phyloP scores from a whole-genome alignment of 2,888 invertebrate genomes.

The Mamestra brassicae region DNA sequence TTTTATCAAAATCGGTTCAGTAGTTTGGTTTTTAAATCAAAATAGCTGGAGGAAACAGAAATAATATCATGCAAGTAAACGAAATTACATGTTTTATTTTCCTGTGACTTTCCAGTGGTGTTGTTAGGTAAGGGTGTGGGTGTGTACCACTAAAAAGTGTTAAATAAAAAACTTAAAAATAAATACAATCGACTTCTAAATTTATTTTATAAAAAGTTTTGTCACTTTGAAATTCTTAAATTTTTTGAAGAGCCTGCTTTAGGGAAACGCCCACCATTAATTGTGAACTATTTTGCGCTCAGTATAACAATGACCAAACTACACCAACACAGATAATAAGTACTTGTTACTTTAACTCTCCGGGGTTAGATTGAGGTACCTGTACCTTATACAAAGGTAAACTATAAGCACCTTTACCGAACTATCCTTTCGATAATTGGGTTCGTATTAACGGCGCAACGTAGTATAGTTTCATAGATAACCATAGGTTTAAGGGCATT shows the following conservation, averaged over 20 bases:
- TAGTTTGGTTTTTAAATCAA: too few species aligned
- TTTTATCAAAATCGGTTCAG: too few species aligned
- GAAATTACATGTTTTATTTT: too few species aligned
- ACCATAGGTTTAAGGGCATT: too few species aligned
- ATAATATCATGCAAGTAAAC: too few species aligned
- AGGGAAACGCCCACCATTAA: constrained; percentile 6
- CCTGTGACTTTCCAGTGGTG: too few species aligned
- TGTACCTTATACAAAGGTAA: background rate
- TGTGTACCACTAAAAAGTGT: too few species aligned
- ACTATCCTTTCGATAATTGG: constrained; percentile 5
- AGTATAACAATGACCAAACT: background rate
- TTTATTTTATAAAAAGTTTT: too few species aligned
- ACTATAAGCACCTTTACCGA: background rate
- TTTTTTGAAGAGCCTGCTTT: background rate
- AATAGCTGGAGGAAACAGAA: too few species aligned
- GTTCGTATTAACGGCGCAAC: background rate
- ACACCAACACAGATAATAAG: background rate
- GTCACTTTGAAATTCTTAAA: background rate
- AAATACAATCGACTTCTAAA: too few species aligned
- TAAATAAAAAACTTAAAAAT: too few species aligned
- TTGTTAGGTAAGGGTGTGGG: too few species aligned
- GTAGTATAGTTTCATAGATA: background rate
- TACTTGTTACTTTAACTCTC: background rate
- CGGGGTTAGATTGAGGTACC: background rate
- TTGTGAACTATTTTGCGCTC: constrained; percentile 20